These are phyloP conservation scores for Hyles vespertilio DNA, from an alignment of 1,140 invertebrate genomes.

Conservation along the genomic window DNA sequence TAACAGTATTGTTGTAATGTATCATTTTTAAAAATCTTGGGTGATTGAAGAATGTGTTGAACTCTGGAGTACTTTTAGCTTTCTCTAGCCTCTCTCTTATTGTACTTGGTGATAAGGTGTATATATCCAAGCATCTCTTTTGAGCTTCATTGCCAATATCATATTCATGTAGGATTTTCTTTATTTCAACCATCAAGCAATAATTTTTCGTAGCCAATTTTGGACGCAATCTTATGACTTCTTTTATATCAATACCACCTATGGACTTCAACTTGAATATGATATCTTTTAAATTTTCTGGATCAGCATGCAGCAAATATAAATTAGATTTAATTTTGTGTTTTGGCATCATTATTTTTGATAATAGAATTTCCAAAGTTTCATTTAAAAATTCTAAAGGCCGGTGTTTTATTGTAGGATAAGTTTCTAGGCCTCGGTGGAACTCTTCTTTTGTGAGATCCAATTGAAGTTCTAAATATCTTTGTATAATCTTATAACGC, in stretches of 20 bases:
- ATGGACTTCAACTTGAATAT: constrained; percentile 61
- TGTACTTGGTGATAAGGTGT: constrained; percentile 57
- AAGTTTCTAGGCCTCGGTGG: constrained; percentile 57
- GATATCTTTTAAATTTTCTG: constrained; percentile 66
- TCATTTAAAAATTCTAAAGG: constrained; percentile 66
- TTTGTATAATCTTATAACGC: constrained; percentile 56
- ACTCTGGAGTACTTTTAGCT: constrained; percentile 66
- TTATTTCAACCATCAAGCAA: constrained; percentile 56
- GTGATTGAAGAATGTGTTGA: constrained; percentile 69
- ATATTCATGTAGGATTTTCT: constrained; percentile 67
- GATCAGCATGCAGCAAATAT: constrained; percentile 67
- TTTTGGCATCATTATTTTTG: constrained; percentile 61
- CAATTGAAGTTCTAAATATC: constrained; percentile 68
- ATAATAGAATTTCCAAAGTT: constrained; percentile 67
- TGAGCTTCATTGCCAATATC: constrained; percentile 62
- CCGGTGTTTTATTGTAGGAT: constrained; percentile 69
- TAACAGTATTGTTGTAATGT: constrained; percentile 60
- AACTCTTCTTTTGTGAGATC: constrained; percentile 66
- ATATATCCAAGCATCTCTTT: constrained; percentile 60
- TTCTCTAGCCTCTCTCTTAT: constrained; percentile 66
- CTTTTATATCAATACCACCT: constrained; percentile 63
- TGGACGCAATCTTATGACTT: constrained; percentile 66
- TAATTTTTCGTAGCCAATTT: constrained; percentile 64
- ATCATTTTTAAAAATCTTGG: constrained; percentile 75
- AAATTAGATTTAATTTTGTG: constrained; percentile 72